Conservation (phyloP, 1,140 invertebrate species). For the Plodia interpunctella region DNA sequence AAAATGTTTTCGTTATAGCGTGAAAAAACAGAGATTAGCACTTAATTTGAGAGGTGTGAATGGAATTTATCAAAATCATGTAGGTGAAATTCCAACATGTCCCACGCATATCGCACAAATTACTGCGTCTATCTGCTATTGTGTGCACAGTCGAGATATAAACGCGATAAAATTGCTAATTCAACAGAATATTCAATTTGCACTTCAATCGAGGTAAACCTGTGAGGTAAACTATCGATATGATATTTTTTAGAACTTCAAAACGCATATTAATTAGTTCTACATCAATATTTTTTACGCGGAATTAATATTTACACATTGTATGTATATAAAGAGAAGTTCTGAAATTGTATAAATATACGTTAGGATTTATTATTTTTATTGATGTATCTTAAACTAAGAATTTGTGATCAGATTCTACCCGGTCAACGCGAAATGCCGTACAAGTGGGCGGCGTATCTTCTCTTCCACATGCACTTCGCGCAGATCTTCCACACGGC, state of each 20-base stretch:
- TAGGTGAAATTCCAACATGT: not conserved
- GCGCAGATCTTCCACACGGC: conserved; percentile 89
- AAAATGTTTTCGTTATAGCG: not conserved
- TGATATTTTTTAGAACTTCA: too few species aligned
- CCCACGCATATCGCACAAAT: not conserved
- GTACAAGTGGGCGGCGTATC: conserved; percentile 79
- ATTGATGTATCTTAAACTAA: too few species aligned
- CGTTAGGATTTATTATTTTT: too few species aligned
- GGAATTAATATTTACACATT: too few species aligned
- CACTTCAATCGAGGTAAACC: not conserved
- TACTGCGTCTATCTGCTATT: not conserved
- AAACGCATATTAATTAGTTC: too few species aligned
- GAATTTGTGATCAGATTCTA: conserved; percentile 38
- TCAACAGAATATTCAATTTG: conserved; percentile 3
- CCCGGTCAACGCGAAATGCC: conserved; percentile 77
- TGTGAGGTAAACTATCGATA: not conserved
- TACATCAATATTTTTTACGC: too few species aligned
- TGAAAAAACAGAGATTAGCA: not conserved
- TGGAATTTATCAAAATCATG: not conserved
- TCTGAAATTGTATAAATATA: too few species aligned
- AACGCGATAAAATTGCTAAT: not conserved
- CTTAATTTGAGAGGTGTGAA: not conserved
- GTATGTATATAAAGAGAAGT: too few species aligned
- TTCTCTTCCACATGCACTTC: conserved; percentile 89
- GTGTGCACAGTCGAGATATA: conserved; percentile 2